Base-by-base conservation (phyloP, 1,140 invertebrate species). In the Hylaeus anthracinus region DNA sequence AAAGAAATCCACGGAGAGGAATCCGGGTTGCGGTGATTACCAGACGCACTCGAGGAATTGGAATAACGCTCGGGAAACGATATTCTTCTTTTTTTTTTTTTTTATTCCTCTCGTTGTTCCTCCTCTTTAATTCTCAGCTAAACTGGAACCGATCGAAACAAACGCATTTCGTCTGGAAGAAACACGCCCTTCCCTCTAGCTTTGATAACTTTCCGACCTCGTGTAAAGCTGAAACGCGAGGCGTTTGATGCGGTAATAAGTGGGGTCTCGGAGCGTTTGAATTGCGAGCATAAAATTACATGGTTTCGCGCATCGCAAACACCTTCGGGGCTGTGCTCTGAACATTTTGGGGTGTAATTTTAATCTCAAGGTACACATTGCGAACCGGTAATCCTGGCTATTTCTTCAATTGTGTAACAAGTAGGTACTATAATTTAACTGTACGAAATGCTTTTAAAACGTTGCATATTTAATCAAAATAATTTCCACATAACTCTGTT, bases 111-210 rank as follows among this genome's bases (percentile, higher is more conserved):
- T 8, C n/a, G 5, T 67, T 3, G 71, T 64, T 69, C 26, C 55
- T 58, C 72, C 67, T 79, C 71, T 71, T 61, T 85, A 85, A 86
- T 85, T 79, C 83, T 56, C 79, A 73, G 76, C 82, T 9, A 73
- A 85, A 70, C 72, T 67, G 71, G 45, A 73, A 51, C 58, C 78
- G 84, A 76, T 85, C 83, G 83, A 81, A 73, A 83, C 70, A 72
- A 79, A 51, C 51, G 64, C 67, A n/a, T 26, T n/a, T 51, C 45
- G n/a, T 37, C n/a, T 12, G 5, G 5, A 8, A 26, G 58, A 26
- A 60, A 60, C 41, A 5, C 39, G 3, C 14, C 10, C 10, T 48
- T 26, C n/a, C n/a, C 53, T 53, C 9, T n/a, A 14, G 69, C 53
- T 71, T 43, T 56, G 39, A 71, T 39, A n/a, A 55, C 43, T 71